Evolutionary conservation across 2,113 vertebrate species (phyloP).

Genomic region (Plestiodon gilberti): DNA sequence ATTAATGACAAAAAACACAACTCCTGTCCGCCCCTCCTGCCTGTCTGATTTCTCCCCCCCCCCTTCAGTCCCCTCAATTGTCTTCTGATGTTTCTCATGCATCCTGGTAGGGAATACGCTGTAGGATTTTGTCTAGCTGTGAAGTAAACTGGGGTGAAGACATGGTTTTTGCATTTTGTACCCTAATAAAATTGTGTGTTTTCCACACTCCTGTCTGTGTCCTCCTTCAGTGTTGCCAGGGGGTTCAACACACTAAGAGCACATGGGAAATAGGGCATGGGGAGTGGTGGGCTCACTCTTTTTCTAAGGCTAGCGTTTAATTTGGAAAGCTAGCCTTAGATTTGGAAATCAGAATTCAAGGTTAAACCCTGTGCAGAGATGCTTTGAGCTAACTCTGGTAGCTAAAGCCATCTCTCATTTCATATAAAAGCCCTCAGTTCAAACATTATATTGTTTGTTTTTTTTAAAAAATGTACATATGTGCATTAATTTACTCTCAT

Average conservation of each 20-base stretch:
- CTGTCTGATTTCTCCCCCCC: background rate
- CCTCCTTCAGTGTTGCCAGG: background rate
- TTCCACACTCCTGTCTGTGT: background rate
- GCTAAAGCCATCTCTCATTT: background rate
- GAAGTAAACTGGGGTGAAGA: background rate
- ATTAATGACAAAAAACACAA: background rate
- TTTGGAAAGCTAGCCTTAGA: background rate
- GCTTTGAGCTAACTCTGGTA: background rate
- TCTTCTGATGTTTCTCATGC: background rate
- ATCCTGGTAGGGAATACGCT: background rate
- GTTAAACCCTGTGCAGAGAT: no score
- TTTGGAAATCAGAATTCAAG: background rate
- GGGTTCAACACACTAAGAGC: background rate
- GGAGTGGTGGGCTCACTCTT: background rate
- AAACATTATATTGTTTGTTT: background rate
- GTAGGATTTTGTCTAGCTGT: background rate
- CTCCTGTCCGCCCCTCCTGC: background rate
- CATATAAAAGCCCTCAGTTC: background rate
- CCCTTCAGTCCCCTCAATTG: no score
- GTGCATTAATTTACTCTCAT: background rate
- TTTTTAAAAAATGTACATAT: background rate
- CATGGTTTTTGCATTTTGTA: constrained; percentile 7
- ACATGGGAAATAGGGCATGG: background rate
- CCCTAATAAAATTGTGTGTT: constrained; percentile 24
- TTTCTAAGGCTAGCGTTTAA: background rate